A percentile compares a stretch with the other conserved stretches of the same genome.
These are phyloP conservation scores for rat (Rattus norvegicus) DNA, from an alignment of 2,113 vertebrate genomes.

Conservation along the genomic window DNA sequence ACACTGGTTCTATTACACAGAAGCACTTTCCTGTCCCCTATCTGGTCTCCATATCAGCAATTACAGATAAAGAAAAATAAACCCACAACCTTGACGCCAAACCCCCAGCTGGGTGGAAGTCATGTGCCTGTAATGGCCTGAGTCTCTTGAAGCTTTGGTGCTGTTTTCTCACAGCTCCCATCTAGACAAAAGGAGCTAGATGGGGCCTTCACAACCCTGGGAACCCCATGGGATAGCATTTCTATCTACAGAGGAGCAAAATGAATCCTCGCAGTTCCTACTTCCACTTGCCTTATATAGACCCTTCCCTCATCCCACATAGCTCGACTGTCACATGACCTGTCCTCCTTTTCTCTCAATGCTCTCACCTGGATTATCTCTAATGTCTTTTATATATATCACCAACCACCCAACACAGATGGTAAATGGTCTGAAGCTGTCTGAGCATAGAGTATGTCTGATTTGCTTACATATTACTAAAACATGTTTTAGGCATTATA, in stretches of 20 bases:
- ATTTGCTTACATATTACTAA: neutral
- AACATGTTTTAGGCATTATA: neutral
- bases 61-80: neutral
- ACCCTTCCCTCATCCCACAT: neutral
- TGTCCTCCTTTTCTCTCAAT: neutral
- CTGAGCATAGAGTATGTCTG: too few species aligned
- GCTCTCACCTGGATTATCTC: neutral
- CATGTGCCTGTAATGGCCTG: rapidly evolving
- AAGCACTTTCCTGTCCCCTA: neutral
- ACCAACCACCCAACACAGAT: too few species aligned
- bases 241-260: neutral
- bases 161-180: neutral
- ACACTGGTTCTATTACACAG: neutral
- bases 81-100: neutral
- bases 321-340: neutral
- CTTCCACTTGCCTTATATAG: neutral
- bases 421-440: neutral
- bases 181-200: neutral
- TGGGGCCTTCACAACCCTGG: neutral
- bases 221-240: neutral
- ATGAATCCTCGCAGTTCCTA: rapidly evolving
- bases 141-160: neutral
- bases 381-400: too few species aligned
- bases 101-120: too few species aligned
- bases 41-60: neutral